These are phyloP conservation scores for Subacronicta megacephala DNA, from an alignment of 2,888 invertebrate genomes.

Conservation along the genomic window DNA sequence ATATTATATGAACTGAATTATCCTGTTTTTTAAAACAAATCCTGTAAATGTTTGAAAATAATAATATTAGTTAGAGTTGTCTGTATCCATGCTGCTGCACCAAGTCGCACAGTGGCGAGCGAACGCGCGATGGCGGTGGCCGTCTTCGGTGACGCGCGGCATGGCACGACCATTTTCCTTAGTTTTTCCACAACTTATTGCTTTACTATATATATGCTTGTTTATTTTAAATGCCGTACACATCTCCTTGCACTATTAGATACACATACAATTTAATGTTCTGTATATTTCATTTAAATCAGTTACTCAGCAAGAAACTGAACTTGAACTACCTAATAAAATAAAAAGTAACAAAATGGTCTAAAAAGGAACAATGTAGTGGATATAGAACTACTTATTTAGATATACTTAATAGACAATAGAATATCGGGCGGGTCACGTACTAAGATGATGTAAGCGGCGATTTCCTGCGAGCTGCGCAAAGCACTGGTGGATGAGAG, in stretches of 20 bases:
- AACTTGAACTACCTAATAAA: conserved; percentile 2
- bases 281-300: conserved; percentile 6
- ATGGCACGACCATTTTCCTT: too few species aligned
- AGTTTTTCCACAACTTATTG: too few species aligned
- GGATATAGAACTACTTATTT: conserved; percentile 41
- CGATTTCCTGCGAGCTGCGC: conserved; percentile 82
- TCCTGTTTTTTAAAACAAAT: too few species aligned
- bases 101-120: too few species aligned
- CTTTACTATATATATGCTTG: too few species aligned
- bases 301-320: conserved; percentile 6
- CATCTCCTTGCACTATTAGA: conserved; percentile 8
- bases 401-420: conserved; percentile 64
- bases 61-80: too few species aligned
- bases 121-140: too few species aligned
- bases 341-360: conserved; percentile 28
- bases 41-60: too few species aligned
- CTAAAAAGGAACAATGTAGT: conserved; percentile 43
- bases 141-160: too few species aligned
- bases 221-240: conserved; percentile 2
- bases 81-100: too few species aligned
- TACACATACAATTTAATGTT: conserved; percentile 5
- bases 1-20: too few species aligned
- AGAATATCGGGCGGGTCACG: conserved; percentile 68
- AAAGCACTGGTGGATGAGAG: conserved; percentile 70
- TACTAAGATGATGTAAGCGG: conserved; percentile 83